phyloP scores from a whole-genome alignment of 2,888 invertebrate genomes.

The Oligia fasciuncula region DNA sequence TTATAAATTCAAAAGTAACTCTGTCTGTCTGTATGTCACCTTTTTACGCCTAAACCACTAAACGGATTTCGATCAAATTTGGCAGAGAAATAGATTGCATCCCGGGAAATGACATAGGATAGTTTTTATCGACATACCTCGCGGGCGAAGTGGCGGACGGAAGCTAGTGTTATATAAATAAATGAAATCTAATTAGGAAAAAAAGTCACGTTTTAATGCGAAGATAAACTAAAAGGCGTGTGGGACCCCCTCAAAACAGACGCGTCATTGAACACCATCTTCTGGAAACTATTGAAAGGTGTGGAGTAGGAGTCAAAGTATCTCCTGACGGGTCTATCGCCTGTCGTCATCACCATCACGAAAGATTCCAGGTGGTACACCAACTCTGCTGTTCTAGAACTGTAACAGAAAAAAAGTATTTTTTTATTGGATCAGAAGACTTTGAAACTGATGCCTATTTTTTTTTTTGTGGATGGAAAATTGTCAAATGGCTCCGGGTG shows the following conservation, averaged over 20 bases:
- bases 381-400: conserved; percentile 35
- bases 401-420: background rate
- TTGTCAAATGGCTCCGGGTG: no score
- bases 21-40: no score
- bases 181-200: background rate
- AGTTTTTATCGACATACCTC: no score
- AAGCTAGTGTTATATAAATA: background rate
- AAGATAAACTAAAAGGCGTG: background rate
- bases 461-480: no score
- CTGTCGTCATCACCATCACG: conserved; percentile 18
- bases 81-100: no score
- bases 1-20: no score
- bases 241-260: background rate
- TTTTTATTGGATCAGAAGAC: background rate
- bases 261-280: background rate
- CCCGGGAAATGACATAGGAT: no score
- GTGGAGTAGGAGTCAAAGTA: conserved; percentile 46
- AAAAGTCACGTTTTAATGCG: background rate
- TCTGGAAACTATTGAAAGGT: conserved; percentile 18
- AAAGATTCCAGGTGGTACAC: conserved; percentile 25
- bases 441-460: no score
- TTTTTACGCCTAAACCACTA: no score
- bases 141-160: no score
- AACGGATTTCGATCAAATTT: no score
- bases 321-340: conserved; percentile 47